Base-by-base conservation (phyloP, 2,888 invertebrate genomes). In the Drosophila ochracea region DNA sequence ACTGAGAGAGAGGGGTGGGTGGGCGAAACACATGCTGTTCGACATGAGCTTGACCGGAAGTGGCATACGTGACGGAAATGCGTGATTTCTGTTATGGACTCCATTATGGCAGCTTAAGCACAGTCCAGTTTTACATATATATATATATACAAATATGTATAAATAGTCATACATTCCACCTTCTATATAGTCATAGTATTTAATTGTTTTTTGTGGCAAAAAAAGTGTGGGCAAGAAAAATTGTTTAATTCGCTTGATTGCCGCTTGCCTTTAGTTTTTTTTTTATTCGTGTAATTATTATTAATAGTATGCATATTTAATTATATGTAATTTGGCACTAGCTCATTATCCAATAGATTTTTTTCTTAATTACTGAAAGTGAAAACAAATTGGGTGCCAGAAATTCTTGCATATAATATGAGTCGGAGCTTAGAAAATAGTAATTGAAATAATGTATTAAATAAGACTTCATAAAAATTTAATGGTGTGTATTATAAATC, bases 1-100 rank as follows among this genome's bases (percentile, higher is more conserved):
- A 0, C 25, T 25, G 43, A 21, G 7, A 13, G 31, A 35, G 28
- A 30, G 49, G 5, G 58, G 39, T 53, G 35, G 9, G 64, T 58
- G 41, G n/a, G 65, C n/a, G 30, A 68, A 84, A 70, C 78, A 83
- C 86, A 90, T 90, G 89, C 77, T 82, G 84, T 67, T 82, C 57
- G 76, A 84, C 84, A 87, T 90, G 86, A 83, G 89, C 63, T 90
- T 83, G 86, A 64, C 72, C 91, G 91, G 88, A 92, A 86, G 81
- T 74, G 73, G 70, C 90, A 85, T 86, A 91, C 88, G 91, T 87
- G 86, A 91, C 89, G 91, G 91, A 92, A 90, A 91, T 92, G 91
- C 91, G 92, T 92, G 92, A 84, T 89, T 90, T 85, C 71, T 79
- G 73, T 81, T 78, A 78, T 80, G 79, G 73, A 77, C 72, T 77